Evolutionary conservation across 2,888 invertebrate genomes (phyloP), one percentile per base, ranked within the genome.

Genomic region (Polydrusus cervinus): DNA sequence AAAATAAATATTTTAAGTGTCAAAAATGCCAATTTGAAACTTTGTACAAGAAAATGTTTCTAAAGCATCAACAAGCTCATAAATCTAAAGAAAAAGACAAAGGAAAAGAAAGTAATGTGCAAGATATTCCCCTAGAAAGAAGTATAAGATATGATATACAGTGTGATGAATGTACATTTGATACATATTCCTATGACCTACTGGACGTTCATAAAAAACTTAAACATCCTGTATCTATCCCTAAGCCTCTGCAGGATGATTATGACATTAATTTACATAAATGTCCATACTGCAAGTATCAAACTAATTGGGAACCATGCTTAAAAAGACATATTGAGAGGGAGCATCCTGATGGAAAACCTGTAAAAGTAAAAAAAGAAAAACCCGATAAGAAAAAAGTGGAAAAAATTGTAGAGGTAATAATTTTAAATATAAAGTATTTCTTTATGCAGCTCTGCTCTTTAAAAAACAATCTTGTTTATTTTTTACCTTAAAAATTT

Each of bases 261-360:
- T n/a, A n/a, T 38, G 57, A 65, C 11, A 43, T 51, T 20, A 71
- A 66, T 55, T 47, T 77, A 45, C 72, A 73, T 30, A 77, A 71
- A 65, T 77, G 77, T 66, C 8, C 30, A 43, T 74, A 57, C 57
- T 77, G 77, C 62, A 67, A 71, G 34, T 77, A 77, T 25, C 71
- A 77, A 20, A 77, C 77, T 11, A 77, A 77, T 68, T 77, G 77
- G 77, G 77, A 77, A 55, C 77, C 77, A 18, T 77, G 77, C 43
- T 74, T 77, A 62, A 74, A 68, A 60, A 65, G 77, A 16, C 77
- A 77, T 45, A 47, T 74, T 30, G 74, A 77, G 18, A 66, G 77
- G 49, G 64, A 62, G 45, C 77, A 77, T 71, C 49, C 67, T 18
- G 18, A 65, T 49, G 53, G 47, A 16, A 65, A 60, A 30, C 53